Conservation (phyloP, 1,140 invertebrate species). For the Lanistes nyassanus region DNA sequence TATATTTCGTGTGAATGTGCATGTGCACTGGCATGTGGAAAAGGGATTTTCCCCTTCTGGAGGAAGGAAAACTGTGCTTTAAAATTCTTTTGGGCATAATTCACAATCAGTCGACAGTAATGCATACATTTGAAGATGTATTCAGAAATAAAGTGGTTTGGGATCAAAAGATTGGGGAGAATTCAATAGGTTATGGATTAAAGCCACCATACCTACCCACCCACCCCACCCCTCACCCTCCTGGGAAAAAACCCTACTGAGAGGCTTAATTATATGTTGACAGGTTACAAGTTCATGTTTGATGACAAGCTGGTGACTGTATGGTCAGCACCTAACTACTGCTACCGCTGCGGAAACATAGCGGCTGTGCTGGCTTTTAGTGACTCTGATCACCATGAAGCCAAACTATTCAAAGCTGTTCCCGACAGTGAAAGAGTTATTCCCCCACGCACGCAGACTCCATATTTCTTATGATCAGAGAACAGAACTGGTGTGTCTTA, state of each 20-base stretch:
- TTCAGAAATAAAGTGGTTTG: no score
- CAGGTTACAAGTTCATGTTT: slow-evolving; percentile 99
- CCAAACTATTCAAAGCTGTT: slow-evolving; percentile 93
- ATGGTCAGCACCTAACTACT: slow-evolving; percentile 99
- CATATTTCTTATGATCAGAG: slow-evolving; percentile 87
- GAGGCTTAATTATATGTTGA: slow-evolving; percentile 19
- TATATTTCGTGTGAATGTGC: background rate
- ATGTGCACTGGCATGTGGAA: background rate
- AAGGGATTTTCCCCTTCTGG: no score
- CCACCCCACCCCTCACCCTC: no score
- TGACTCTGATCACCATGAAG: slow-evolving; percentile 79
- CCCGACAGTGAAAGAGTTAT: slow-evolving; percentile 92
- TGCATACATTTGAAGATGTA: no score
- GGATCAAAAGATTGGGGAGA: no score
- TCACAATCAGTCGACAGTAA: no score
- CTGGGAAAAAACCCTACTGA: no score
- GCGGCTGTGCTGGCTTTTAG: slow-evolving; percentile 97
- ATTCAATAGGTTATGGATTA: no score
- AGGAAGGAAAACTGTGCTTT: no score
- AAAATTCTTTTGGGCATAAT: no score
- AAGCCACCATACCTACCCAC: no score
- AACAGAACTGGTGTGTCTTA: no score
- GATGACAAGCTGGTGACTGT: slow-evolving; percentile 98
- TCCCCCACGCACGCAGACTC: slow-evolving; percentile 89
- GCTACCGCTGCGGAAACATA: slow-evolving; percentile 99